A percentile compares a stretch with the other conserved stretches of the same genome.
phyloP scores from a whole-genome alignment of 2,888 invertebrate species.

The Drosophila ustulata region DNA sequence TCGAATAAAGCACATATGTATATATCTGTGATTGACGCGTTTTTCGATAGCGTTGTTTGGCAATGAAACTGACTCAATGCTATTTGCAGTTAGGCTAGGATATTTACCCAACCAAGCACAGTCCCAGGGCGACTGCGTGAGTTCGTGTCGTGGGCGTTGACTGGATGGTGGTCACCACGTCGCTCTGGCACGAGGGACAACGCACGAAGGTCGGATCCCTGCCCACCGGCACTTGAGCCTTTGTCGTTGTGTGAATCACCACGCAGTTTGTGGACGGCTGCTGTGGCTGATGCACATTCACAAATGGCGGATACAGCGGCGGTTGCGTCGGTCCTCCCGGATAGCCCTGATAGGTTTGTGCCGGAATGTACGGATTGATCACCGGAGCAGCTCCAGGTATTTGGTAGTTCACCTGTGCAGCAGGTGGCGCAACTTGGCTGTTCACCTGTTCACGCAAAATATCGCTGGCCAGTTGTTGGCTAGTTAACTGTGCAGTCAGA shows the following conservation, averaged over 20 bases:
- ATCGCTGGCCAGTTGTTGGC: not conserved
- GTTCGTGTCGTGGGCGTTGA: constrained; percentile 15
- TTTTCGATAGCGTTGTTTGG: constrained; percentile 7
- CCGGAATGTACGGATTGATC: not conserved
- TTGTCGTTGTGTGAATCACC: constrained; percentile 29
- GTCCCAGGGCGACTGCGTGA: constrained; percentile 19
- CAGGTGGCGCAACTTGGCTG: not conserved
- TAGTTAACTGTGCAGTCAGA: not conserved
- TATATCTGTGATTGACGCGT: constrained; percentile 10
- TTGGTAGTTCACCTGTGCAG: not conserved
- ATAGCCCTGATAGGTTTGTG: constrained; percentile 44
- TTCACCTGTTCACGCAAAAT: not conserved
- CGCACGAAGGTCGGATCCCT: constrained; percentile 44
- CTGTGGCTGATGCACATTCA: constrained; percentile 3
- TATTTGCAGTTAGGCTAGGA: constrained; percentile 9
- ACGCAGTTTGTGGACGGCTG: constrained; percentile 13
- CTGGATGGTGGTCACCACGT: constrained; percentile 41
- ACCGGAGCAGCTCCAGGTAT: not conserved
- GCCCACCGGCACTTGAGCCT: constrained; percentile 30
- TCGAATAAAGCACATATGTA: constrained; percentile 3
- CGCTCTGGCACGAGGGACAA: constrained; percentile 42
- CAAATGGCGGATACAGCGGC: constrained; percentile 43
- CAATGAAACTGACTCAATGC: constrained; percentile 19
- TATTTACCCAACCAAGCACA: constrained; percentile 50
- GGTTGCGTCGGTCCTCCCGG: constrained; percentile 45